Evolutionary conservation across 2,888 invertebrate genomes (phyloP).

Genomic region (Drosophila stalkeri): DNA sequence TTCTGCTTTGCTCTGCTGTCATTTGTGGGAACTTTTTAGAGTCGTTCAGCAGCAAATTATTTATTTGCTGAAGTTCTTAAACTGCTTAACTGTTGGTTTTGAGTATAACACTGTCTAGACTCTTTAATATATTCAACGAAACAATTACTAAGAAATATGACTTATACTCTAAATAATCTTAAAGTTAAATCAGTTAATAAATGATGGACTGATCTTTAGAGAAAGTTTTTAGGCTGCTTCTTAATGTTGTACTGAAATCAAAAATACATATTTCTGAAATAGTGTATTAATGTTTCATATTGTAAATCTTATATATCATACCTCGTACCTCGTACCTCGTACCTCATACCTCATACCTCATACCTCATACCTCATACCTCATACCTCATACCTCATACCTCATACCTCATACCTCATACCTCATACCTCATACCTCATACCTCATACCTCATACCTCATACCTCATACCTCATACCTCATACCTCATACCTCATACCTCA

Average conservation of each 20-base stretch:
- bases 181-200: background rate
- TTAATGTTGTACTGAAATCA: background rate
- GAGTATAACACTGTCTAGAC: background rate
- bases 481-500: background rate
- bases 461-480: background rate
- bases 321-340: background rate
- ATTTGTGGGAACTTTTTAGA: too few species aligned
- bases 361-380: background rate
- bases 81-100: too few species aligned
- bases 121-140: background rate
- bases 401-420: background rate
- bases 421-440: background rate
- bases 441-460: background rate
- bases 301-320: background rate
- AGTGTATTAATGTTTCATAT: background rate
- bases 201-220: background rate
- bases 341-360: background rate
- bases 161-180: background rate
- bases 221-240: background rate
- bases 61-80: too few species aligned
- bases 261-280: background rate
- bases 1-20: too few species aligned
- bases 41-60: too few species aligned
- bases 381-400: background rate
- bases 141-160: background rate